A percentile compares a stretch with the other conserved stretches of the same genome.
Evolutionary conservation across 2,888 invertebrate genomes (phyloP).

Genomic region (Homarus gammarus): DNA sequence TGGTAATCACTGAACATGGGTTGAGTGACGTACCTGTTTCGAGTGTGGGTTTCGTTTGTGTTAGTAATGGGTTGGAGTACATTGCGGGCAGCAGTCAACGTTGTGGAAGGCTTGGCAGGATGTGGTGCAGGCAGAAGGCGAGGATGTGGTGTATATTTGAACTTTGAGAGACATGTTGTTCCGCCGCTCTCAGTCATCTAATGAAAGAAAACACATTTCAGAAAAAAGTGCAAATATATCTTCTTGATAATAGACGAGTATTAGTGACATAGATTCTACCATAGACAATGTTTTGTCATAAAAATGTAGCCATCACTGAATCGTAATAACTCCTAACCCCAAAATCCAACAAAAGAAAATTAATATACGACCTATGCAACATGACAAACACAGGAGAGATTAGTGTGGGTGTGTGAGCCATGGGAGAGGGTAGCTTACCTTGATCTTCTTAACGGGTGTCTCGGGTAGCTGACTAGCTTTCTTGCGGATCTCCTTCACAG

Average conservation of each 20-base stretch:
- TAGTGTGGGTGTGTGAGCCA: neutral
- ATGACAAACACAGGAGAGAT: too few relatives aligned
- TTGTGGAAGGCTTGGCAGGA: neutral
- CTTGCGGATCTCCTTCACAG: constrained; percentile 50
- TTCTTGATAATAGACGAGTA: neutral
- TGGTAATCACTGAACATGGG: neutral
- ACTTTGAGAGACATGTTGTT: constrained; percentile 24
- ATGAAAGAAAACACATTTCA: neutral
- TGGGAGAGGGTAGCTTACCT: constrained; percentile 14
- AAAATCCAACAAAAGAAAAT: too few relatives aligned
- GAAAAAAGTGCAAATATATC: neutral
- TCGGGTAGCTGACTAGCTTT: constrained; percentile 44
- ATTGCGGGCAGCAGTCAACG: neutral
- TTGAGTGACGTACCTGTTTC: neutral
- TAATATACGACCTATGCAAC: too few relatives aligned
- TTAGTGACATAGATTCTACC: neutral
- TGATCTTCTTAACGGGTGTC: constrained; percentile 50
- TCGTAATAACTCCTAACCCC: neutral
- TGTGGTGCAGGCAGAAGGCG: constrained; percentile 23
- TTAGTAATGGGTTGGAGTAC: neutral
- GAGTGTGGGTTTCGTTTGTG: too few relatives aligned
- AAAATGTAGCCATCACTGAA: neutral
- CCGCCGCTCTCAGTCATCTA: constrained; percentile 9
- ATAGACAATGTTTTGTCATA: neutral
- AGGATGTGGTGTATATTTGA: constrained; percentile 33